Evolutionary conservation across 1,140 invertebrate species (phyloP).

Genomic region (Leptestheria dahalacensis): DNA sequence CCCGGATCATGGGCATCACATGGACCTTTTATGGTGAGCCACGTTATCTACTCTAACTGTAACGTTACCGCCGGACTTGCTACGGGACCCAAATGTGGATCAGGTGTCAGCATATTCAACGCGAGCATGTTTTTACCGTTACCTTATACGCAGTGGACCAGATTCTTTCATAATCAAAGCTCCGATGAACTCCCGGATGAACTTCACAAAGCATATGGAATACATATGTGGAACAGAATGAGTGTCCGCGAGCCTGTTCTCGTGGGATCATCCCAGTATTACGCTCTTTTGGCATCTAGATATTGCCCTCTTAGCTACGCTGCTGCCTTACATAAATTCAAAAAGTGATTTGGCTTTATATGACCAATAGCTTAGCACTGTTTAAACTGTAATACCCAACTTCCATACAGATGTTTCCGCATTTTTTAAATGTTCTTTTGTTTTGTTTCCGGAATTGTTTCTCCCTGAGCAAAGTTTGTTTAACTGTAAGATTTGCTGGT

Average conservation of each 20-base stretch:
- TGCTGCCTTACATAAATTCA: neutral
- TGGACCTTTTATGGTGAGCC: neutral
- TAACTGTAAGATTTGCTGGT: too few species aligned
- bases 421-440: too few species aligned
- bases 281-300: neutral
- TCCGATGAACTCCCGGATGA: neutral
- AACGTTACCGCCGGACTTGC: neutral
- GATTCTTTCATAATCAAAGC: neutral
- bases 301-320: conserved; percentile 7
- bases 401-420: too few species aligned
- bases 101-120: neutral
- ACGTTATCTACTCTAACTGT: conserved; percentile 3
- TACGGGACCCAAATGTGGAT: neutral
- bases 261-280: neutral
- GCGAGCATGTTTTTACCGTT: neutral
- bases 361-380: too few species aligned
- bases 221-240: conserved; percentile 9
- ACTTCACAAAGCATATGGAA: neutral
- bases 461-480: too few species aligned
- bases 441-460: too few species aligned
- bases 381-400: too few species aligned
- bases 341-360: too few species aligned
- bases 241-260: neutral
- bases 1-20: neutral
- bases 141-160: neutral